Evolutionary conservation across 2,888 invertebrate genomes (phyloP).

Genomic region (Malthinus seriepunctatus): DNA sequence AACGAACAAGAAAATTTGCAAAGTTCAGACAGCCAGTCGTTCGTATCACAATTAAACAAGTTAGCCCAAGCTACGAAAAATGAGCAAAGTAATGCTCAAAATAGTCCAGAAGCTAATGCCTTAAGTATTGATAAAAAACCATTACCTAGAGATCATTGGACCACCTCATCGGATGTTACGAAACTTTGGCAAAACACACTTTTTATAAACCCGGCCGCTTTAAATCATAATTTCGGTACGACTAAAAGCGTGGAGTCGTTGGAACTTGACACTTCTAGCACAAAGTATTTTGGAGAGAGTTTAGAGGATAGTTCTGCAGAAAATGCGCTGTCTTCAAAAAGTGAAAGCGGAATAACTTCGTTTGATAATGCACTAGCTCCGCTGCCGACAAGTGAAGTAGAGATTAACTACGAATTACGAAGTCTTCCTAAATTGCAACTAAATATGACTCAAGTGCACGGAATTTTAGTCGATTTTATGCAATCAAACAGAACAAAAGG

Average conservation of each 20-base stretch:
- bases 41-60: slow-evolving; percentile 62
- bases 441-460: slow-evolving; percentile 48
- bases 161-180: slow-evolving; percentile 54
- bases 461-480: slow-evolving; percentile 54
- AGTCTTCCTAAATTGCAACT: slow-evolving; percentile 48
- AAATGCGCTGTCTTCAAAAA: background rate
- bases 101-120: slow-evolving; percentile 3
- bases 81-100: slow-evolving; percentile 4
- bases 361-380: slow-evolving; percentile 9
- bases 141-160: slow-evolving; percentile 49
- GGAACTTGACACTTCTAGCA: slow-evolving; percentile 5
- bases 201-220: slow-evolving; percentile 70
- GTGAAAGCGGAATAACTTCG: slow-evolving; percentile 18
- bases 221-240: slow-evolving; percentile 63
- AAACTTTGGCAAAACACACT: slow-evolving; percentile 71
- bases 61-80: slow-evolving; percentile 43
- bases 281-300: background rate
- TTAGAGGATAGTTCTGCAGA: background rate
- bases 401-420: slow-evolving; percentile 53
- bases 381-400: slow-evolving; percentile 25
- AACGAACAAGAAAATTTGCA: slow-evolving; percentile 66
- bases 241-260: slow-evolving; percentile 27
- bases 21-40: slow-evolving; percentile 72
- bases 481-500: slow-evolving; percentile 69
- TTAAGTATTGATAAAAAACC: slow-evolving; percentile 11